A percentile compares a stretch with the other conserved stretches of the same genome.
Evolutionary conservation across 2,113 vertebrate species (phyloP).

Genomic region (Cyphomyrus discorhynchus): DNA sequence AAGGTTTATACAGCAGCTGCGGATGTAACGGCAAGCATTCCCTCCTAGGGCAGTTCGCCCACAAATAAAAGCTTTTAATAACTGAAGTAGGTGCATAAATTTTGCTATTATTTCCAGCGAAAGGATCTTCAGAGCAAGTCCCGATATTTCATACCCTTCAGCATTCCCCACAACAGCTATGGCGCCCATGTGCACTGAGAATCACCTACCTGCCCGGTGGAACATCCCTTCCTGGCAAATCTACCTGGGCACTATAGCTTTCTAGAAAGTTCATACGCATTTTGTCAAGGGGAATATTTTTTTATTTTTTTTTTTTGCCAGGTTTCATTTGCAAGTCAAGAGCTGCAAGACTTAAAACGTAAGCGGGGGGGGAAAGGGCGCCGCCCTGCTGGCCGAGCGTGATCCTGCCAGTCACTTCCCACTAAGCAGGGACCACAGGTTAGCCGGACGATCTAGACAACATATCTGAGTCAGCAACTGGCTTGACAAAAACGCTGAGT

Average conservation of each 20-base stretch:
- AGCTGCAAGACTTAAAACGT: neutral
- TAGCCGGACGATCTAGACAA: neutral
- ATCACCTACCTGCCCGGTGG: neutral
- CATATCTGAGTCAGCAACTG: neutral
- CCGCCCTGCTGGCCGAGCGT: neutral
- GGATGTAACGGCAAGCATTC: neutral
- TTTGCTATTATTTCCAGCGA: neutral
- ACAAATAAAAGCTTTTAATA: slow-evolving; percentile 10
- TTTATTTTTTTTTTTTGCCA: neutral
- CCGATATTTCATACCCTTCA: neutral
- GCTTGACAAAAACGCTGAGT: slow-evolving; percentile 4
- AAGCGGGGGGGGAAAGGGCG: neutral
- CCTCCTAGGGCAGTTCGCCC: neutral
- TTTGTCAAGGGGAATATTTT: neutral
- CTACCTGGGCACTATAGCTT: neutral
- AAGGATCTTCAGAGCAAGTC: neutral
- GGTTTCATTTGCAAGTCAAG: neutral
- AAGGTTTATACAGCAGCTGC: neutral
- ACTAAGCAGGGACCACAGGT: neutral
- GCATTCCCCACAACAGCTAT: neutral
- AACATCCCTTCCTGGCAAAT: neutral
- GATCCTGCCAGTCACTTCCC: neutral
- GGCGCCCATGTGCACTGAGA: neutral
- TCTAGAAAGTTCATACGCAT: neutral
- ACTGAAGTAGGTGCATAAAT: neutral